phyloP scores from a whole-genome alignment of 2,888 invertebrate species.

The Glomeris marginata region DNA sequence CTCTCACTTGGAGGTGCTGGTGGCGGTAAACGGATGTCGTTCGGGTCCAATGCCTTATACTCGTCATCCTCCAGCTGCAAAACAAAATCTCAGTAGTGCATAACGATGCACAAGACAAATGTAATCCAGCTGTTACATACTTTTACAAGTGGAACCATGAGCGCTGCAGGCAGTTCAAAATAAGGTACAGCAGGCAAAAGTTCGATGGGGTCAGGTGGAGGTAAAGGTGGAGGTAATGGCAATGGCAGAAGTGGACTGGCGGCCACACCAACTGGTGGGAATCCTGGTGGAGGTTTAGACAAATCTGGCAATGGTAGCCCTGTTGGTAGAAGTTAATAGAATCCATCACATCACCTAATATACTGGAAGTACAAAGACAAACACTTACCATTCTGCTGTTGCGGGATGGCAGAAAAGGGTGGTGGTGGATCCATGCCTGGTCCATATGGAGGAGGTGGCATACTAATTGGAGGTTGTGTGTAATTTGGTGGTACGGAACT shows the following conservation, averaged over 20 bases:
- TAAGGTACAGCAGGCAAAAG: conserved; percentile 86
- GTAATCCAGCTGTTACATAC: conserved; percentile 33
- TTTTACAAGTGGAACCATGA: conserved; percentile 94
- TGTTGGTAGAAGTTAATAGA: not conserved
- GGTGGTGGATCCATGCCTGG: conserved; percentile 8
- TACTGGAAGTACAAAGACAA: not conserved
- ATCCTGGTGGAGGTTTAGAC: conserved; percentile 58
- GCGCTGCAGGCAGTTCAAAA: conserved; percentile 90
- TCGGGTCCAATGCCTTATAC: conserved; percentile 79
- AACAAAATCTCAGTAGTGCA: conserved; percentile 3
- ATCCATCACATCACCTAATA: not conserved
- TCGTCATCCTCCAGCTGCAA: conserved; percentile 67
- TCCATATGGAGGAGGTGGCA: conserved; percentile 10
- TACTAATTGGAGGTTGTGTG: conserved; percentile 30
- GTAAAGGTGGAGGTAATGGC: conserved; percentile 25
- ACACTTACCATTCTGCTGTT: conserved; percentile 1
- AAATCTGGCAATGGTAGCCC: conserved; percentile 14
- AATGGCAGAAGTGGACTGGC: conserved; percentile 27
- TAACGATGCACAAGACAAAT: not conserved
- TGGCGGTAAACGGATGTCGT: conserved; percentile 77
- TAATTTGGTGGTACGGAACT: conserved; percentile 27
- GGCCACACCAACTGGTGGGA: conserved; percentile 26
- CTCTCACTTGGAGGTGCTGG: conserved; percentile 90
- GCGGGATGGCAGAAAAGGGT: no score
- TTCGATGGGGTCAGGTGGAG: conserved; percentile 27